Evolutionary conservation across 2,888 invertebrate species (phyloP), one percentile per base, ranked within the genome.

Genomic region (Tillus elongatus): DNA sequence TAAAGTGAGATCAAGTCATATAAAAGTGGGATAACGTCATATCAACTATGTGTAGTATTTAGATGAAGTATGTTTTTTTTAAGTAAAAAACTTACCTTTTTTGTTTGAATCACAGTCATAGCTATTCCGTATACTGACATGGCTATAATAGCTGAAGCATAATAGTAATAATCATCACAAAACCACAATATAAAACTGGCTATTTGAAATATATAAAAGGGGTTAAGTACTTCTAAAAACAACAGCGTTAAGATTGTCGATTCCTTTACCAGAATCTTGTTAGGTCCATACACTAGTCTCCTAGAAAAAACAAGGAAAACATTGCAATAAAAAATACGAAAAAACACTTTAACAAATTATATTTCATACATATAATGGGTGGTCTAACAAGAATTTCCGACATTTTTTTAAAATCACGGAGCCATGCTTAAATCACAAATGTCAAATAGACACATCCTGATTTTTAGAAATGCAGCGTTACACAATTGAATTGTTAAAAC

Each of bases 181-280:
- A 88, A 77, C 95, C 95, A 95, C 36, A 95, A 74, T 6, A 77
- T 73, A 44, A 89, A 86, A 31, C 92, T 91, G 66, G 90, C 88
- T 46, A 92, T 63, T 77, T 95, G 95, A 70, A 95, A 95, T 56
- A 93, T 82, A 69, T 95, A 95, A 70, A 93, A 95, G 2, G 95
- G 93, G 65, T 92, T 91, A 51, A 95, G 75, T 19, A 86, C 82
- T 64, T 91, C 90, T 44, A 88, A 67, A 26, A 85, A 75, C 1
- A 90, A 68, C 9, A 91, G 69, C 0, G 79, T 79, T 40, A 77
- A 57, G 30, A 87, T 70, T 33, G 81, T 74, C 54, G 81, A 78
- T 33, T 88, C 78, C 3, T 85, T 84, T 24, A 92, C 82, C 34
- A 77, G 72, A 50, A 92, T 92, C 61, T 83, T 80, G 65, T 92